Percentiles rank a stretch among this genome's conserved stretches.
Conservation (phyloP, 2,797 vertebrate species). For the Eremophila alpestris region DNA sequence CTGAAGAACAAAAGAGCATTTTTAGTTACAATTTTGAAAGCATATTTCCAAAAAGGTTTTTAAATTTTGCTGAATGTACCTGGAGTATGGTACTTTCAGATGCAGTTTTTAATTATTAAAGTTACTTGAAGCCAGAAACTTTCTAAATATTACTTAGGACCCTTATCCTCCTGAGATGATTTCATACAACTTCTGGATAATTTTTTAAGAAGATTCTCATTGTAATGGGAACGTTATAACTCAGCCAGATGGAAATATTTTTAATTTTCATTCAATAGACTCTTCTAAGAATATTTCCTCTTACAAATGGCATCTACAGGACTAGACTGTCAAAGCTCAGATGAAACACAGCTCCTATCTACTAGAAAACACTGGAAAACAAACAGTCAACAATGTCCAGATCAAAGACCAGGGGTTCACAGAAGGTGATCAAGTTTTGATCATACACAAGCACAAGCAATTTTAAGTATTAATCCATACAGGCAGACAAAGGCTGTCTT, state of each 20-base stretch:
- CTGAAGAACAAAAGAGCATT: not conserved
- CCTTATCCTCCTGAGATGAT: not conserved
- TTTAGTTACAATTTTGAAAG: not conserved
- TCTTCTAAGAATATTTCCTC: not conserved
- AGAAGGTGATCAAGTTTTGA: constrained; percentile 41
- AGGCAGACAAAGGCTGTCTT: constrained; percentile 54
- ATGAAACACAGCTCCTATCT: not conserved
- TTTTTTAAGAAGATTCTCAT: not conserved
- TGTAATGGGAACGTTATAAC: not conserved
- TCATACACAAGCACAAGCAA: constrained; percentile 5
- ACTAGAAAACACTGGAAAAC: constrained; percentile 53
- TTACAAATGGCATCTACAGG: not conserved
- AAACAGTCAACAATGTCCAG: constrained; percentile 22
- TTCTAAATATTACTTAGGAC: not conserved
- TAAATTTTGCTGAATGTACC: not conserved
- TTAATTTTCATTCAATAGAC: not conserved
- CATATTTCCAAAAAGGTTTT: not conserved
- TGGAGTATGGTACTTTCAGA: not conserved
- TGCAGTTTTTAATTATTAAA: not conserved
- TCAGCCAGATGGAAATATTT: not conserved
- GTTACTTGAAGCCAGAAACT: not conserved
- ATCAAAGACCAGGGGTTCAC: constrained; percentile 31
- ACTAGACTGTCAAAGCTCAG: not conserved
- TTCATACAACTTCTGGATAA: not conserved
- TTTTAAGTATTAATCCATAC: constrained; percentile 46